Base-by-base conservation (phyloP, 53 echinoderm and acorn worm species). In the Actinopyga echinites region DNA sequence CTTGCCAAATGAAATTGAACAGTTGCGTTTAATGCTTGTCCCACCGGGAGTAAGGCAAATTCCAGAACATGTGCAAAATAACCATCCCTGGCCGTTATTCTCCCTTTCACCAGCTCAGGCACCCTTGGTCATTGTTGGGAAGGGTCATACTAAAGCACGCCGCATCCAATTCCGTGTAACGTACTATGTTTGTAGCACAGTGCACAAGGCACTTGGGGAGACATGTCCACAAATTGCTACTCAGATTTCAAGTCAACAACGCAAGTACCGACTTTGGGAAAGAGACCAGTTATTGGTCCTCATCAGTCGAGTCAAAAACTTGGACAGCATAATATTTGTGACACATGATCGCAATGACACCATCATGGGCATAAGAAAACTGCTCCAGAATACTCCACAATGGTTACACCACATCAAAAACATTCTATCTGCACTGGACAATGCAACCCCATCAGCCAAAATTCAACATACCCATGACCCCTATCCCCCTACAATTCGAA, bases 221-320 rank as follows among this genome's bases (percentile, higher is more conserved):
- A 83, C 84, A 20, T 83, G 84, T 31, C 17, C 84, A 4, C 68
- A 79, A 55, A 85, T 85, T 29, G 86, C 79, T n/a, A 78, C 86
- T 17, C 86, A 85, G 34, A 85, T 85, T 24, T 85, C 86, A 25
- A 15, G 75, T 56, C 57, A 78, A 59, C 77, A 85, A 29, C 86
- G 43, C 7, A 85, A 85, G 30, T 85, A 78, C 57, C 62, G 64
- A 35, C 75, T 85, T 13, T 85, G 86, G 86, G 77, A 85, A 55
- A 21, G 86, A 52, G 34, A 85, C 56, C 86, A 85, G 43, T 57
- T 85, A 19, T 17, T 85, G 31, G 86, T 85, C 21, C 86, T 85
- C 61, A 62, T 85, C 45, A 85, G 86, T 26, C 58, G 86, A 37
- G 86, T 85, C 13, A 67, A 30, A 43, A 34, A 60, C 57, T 75